A percentile compares a stretch with the other conserved stretches of the same genome.
These are phyloP conservation scores for Bubo bubo DNA, from an alignment of 2,113 vertebrate genomes.

Conservation along the genomic window DNA sequence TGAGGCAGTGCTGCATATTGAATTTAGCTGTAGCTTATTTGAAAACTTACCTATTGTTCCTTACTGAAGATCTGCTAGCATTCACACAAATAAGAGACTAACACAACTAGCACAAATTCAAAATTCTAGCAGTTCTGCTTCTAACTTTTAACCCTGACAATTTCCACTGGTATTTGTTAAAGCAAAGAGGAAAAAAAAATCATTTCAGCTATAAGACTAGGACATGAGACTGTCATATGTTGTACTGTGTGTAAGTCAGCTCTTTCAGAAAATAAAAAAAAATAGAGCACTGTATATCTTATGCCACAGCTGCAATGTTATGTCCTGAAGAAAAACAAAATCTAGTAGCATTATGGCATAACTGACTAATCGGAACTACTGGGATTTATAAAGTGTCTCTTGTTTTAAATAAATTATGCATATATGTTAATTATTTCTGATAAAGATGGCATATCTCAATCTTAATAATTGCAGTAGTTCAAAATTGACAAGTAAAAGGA, in stretches of 20 bases:
- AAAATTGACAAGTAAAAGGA: background rate
- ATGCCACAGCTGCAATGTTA: background rate
- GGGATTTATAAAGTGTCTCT: background rate
- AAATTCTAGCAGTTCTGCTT: background rate
- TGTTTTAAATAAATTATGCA: background rate
- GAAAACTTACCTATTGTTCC: background rate
- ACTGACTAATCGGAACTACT: background rate
- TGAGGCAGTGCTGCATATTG: background rate
- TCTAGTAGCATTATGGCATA: background rate
- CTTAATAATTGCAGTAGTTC: background rate
- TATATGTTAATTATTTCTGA: background rate
- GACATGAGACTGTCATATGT: background rate
- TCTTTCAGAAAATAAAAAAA: background rate
- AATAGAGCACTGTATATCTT: background rate
- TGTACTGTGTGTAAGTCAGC: background rate
- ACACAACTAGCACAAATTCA: background rate
- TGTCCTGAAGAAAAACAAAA: background rate
- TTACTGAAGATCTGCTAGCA: background rate
- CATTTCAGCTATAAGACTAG: background rate
- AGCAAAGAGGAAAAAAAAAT: background rate
- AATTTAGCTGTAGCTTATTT: background rate
- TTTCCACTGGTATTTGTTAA: background rate
- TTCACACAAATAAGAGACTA: background rate
- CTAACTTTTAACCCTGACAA: background rate
- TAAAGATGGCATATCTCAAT: background rate